A percentile compares a stretch with the other conserved stretches of the same genome.
phyloP scores from a whole-genome alignment of 2,113 vertebrate genomes.

The Lonchura striata region DNA sequence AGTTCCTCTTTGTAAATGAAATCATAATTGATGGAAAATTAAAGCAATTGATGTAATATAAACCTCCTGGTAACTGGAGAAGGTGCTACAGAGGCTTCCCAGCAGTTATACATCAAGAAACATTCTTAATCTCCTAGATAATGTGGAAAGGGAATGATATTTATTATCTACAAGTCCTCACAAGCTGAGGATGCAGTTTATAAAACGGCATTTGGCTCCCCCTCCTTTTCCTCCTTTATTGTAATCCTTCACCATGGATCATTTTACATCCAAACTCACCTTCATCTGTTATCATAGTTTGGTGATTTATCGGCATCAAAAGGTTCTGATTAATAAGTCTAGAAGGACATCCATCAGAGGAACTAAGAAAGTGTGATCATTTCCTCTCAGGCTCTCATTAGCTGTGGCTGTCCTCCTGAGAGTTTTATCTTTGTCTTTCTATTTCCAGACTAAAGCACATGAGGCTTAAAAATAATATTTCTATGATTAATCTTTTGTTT shows the following conservation, averaged over 20 bases:
- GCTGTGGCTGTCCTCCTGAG: neutral
- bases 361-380: constrained; percentile 8
- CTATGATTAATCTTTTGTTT: neutral
- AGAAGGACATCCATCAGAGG: constrained; percentile 42
- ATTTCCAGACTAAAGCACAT: neutral
- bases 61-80: constrained; percentile 54
- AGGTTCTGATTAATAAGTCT: constrained; percentile 27
- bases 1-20: constrained; percentile 34
- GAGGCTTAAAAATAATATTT: constrained; percentile 17
- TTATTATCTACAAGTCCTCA: constrained; percentile 45
- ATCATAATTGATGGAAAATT: constrained; percentile 39
- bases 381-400: constrained; percentile 41
- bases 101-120: constrained; percentile 39
- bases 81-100: constrained; percentile 46
- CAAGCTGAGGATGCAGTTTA: constrained; percentile 41
- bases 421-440: constrained; percentile 29
- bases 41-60: constrained; percentile 44
- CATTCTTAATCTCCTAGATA: constrained; percentile 55
- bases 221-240: constrained; percentile 3
- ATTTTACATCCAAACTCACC: constrained; percentile 31
- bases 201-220: neutral
- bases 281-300: constrained; percentile 21
- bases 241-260: constrained; percentile 24
- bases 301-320: constrained; percentile 1
- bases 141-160: constrained; percentile 24